Evolutionary conservation across 2,888 invertebrate genomes (phyloP).

Genomic region (Spodoptera exigua): DNA sequence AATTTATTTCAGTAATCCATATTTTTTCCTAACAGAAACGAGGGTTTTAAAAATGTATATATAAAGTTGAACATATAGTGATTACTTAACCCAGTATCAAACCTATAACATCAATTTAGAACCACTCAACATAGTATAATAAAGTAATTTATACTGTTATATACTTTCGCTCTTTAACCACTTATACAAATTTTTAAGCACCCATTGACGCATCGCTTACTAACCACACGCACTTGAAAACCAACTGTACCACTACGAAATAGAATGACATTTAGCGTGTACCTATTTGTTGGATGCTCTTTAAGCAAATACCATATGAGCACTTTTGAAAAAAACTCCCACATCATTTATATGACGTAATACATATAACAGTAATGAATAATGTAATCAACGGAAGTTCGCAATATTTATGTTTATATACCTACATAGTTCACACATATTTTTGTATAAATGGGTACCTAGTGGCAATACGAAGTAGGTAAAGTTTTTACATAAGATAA

Average conservation of each 20-base stretch:
- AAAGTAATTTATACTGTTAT: conserved; percentile 14
- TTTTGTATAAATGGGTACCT: conserved; percentile 6
- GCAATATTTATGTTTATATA: conserved; percentile 24
- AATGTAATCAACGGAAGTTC: conserved; percentile 32
- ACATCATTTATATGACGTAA: conserved; percentile 40
- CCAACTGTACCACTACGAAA: too few species aligned
- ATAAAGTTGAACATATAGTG: too few species aligned
- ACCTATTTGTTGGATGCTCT: too few species aligned
- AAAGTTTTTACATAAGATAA: too few species aligned
- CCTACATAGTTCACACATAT: conserved; percentile 6
- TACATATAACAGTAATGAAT: conserved; percentile 30
- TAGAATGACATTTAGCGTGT: too few species aligned
- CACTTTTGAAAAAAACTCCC: conserved; percentile 15
- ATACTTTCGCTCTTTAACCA: conserved; percentile 45
- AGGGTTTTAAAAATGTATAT: too few species aligned
- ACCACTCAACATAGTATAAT: conserved; percentile 15
- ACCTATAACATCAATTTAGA: too few species aligned
- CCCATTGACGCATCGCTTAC: conserved; percentile 8
- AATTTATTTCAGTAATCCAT: too few species aligned
- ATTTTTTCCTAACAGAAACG: too few species aligned
- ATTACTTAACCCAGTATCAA: too few species aligned
- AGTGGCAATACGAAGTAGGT: conserved; percentile 28
- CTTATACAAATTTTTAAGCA: conserved; percentile 16
- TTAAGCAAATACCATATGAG: conserved; percentile 10
- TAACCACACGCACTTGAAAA: conserved; percentile 2